Percentiles rank a stretch among this genome's conserved stretches.
phyloP scores from a whole-genome alignment of 2,113 vertebrate genomes.

The Planiliza haematocheilus region DNA sequence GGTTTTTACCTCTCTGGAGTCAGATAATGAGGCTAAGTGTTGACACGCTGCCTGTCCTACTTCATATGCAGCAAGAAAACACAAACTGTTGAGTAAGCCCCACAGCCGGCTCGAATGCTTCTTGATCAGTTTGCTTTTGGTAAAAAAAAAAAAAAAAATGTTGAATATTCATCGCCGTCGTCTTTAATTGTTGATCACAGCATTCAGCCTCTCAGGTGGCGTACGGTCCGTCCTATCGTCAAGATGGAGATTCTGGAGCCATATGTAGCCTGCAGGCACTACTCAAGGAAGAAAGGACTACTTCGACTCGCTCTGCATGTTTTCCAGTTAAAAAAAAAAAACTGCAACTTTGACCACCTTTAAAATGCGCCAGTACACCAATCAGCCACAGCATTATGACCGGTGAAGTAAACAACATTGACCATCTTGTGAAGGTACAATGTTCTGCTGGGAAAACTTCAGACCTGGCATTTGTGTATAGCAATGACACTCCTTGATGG shows the following conservation, averaged over 20 bases:
- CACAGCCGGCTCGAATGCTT: not conserved
- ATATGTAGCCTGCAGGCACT: not conserved
- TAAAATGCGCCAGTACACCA: no score
- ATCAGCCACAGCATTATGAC: no score
- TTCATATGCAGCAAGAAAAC: conserved; percentile 1
- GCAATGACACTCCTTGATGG: no score
- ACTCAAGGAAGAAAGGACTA: not conserved
- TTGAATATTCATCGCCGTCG: not conserved
- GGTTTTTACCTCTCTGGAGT: not conserved
- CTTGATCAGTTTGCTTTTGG: not conserved
- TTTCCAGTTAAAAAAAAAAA: no score
- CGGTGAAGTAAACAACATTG: no score
- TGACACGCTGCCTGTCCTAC: not conserved
- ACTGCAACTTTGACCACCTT: no score
- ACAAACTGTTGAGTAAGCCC: not conserved
- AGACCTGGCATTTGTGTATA: no score
- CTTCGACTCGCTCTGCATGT: not conserved
- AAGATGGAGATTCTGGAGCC: no score
- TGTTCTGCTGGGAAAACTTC: no score
- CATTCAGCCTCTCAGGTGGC: not conserved
- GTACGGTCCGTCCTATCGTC: not conserved
- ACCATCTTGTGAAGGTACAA: no score
- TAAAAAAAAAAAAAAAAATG: no score
- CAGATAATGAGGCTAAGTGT: conserved; percentile 1
- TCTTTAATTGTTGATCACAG: not conserved